A percentile compares a stretch with the other conserved stretches of the same genome.
Conservation (phyloP, 2,888 invertebrate species). For the Harpalus rufipes region DNA sequence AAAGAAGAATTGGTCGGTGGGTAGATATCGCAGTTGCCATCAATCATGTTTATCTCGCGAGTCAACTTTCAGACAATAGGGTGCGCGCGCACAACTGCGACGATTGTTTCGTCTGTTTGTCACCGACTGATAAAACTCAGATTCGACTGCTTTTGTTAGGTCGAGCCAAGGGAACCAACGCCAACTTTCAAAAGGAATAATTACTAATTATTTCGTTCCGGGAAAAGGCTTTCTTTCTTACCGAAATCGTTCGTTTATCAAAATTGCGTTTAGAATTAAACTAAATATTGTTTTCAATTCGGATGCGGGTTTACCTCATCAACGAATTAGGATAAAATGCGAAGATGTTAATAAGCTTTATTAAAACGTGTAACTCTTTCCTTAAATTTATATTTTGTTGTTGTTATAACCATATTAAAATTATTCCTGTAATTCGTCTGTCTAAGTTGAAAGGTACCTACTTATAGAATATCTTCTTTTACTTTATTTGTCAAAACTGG, state of each 20-base stretch:
- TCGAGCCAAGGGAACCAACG: conserved; percentile 1
- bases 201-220: conserved; percentile 36
- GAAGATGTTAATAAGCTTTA: background rate
- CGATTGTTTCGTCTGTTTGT: conserved; percentile 50
- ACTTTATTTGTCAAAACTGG: no score
- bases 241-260: conserved; percentile 5
- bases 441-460: no score
- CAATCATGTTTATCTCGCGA: conserved; percentile 63
- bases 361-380: background rate
- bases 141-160: conserved; percentile 39
- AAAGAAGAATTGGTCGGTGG: conserved; percentile 61
- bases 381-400: background rate
- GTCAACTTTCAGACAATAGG: conserved; percentile 62
- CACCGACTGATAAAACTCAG: conserved; percentile 36
- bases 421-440: no score
- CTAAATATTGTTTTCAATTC: background rate
- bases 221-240: conserved; percentile 3
- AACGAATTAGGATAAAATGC: background rate
- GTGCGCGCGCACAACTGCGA: conserved; percentile 25
- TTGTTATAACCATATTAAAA: background rate
- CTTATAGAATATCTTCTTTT: no score
- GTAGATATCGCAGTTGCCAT: conserved; percentile 60
- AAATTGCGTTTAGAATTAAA: conserved; percentile 11
- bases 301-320: background rate
- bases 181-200: conserved; percentile 31